A percentile compares a stretch with the other conserved stretches of the same genome.
These are phyloP conservation scores for Rhodophaea formosa DNA, from an alignment of 2,888 invertebrate genomes.

Conservation along the genomic window DNA sequence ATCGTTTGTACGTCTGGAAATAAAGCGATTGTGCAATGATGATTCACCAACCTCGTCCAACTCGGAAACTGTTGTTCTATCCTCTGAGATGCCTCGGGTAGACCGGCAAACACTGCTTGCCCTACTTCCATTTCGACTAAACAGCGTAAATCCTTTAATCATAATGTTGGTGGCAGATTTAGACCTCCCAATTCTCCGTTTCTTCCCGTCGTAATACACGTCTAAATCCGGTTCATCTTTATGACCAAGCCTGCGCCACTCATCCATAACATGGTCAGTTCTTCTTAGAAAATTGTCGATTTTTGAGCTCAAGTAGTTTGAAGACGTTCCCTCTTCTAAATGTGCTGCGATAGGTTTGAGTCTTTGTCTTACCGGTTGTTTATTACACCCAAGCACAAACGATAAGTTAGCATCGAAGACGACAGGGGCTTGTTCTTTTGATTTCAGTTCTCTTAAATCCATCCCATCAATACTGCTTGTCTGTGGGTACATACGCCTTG, in stretches of 20 bases:
- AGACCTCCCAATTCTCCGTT: constrained; percentile 81
- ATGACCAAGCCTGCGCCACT: constrained; percentile 88
- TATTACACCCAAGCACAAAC: constrained; percentile 88
- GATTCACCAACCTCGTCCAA: constrained; percentile 82
- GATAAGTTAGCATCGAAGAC: constrained; percentile 91
- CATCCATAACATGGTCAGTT: constrained; percentile 94
- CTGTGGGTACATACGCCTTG: constrained; percentile 87
- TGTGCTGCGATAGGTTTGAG: constrained; percentile 88
- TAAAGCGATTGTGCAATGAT: constrained; percentile 35
- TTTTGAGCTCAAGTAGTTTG: constrained; percentile 87
- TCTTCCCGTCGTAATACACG: constrained; percentile 56
- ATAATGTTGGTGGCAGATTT: constrained; percentile 90
- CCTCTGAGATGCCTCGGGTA: constrained; percentile 82
- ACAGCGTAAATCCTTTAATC: constrained; percentile 90
- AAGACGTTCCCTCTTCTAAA: constrained; percentile 88
- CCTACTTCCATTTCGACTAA: constrained; percentile 77
- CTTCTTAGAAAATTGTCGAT: constrained; percentile 90
- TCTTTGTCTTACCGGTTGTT: constrained; percentile 84
- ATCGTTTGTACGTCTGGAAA: constrained; percentile 34
- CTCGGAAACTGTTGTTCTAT: constrained; percentile 84
- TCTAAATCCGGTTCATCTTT: constrained; percentile 73
- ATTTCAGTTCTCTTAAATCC: constrained; percentile 81
- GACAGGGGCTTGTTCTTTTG: constrained; percentile 88
- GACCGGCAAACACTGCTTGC: constrained; percentile 79
- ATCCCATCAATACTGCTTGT: constrained; percentile 64